Evolutionary conservation across 2,113 vertebrate genomes (phyloP).

Genomic region (Pandion haliaetus): DNA sequence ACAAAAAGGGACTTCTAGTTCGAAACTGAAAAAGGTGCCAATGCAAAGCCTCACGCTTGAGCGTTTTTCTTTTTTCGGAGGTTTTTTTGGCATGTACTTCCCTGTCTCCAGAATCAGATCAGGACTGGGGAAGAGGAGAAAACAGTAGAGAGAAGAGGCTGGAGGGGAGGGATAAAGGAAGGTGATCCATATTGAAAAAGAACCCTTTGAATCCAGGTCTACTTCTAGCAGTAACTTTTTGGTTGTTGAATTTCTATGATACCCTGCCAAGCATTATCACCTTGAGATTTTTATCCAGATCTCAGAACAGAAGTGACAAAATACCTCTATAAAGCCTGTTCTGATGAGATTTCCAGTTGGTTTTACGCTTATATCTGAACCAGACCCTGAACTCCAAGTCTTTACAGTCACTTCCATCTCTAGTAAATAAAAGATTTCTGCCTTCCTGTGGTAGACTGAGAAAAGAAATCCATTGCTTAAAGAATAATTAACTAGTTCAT

Average conservation of each 20-base stretch:
- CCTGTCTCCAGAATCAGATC: neutral
- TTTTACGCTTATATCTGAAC: neutral
- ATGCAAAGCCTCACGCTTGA: neutral
- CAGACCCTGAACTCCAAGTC: neutral
- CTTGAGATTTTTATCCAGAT: neutral
- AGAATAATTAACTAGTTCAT: neutral
- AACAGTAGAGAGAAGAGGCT: neutral
- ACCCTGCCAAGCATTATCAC: neutral
- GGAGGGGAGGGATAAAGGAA: neutral
- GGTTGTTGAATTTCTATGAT: neutral
- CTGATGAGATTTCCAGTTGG: neutral
- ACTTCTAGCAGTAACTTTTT: neutral
- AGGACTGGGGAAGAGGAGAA: neutral
- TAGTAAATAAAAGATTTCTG: neutral
- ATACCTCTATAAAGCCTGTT: neutral
- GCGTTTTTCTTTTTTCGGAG: neutral
- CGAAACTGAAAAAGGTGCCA: conserved; percentile 48
- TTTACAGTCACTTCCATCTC: neutral
- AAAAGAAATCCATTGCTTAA: neutral
- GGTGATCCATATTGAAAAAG: neutral
- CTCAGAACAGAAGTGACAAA: neutral
- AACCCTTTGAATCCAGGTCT: neutral
- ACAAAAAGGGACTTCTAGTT: conserved; percentile 82
- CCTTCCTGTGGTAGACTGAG: neutral
- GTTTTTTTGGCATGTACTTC: neutral